Percentiles rank a stretch among this genome's conserved stretches.
phyloP scores from a whole-genome alignment of 2,797 vertebrate species.

The Peromyscus aztecus region DNA sequence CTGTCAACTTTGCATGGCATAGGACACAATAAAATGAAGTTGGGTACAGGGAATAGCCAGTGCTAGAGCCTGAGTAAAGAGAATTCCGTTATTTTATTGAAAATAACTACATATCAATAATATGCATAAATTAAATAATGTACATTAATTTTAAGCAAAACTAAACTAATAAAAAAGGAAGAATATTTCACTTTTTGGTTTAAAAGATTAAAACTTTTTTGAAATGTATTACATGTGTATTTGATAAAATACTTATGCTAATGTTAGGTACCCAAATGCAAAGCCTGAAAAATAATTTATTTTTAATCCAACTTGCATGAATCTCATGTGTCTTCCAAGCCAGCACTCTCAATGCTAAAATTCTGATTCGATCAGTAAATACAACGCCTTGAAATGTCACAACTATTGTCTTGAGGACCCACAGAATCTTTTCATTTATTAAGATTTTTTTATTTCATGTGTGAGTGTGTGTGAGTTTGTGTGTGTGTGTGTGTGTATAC shows the following conservation, averaged over 20 bases:
- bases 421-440: background rate
- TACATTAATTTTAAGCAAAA: conserved; percentile 35
- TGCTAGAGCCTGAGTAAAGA: background rate
- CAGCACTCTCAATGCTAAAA: accelerated
- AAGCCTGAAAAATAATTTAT: conserved; percentile 87
- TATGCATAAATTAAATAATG: background rate
- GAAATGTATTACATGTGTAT: conserved; percentile 88
- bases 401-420: background rate
- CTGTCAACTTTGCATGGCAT: background rate
- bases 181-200: conserved; percentile 7
- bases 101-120: background rate
- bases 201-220: background rate
- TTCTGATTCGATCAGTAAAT: background rate
- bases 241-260: conserved; percentile 93
- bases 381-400: background rate
- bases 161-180: conserved; percentile 15
- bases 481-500: background rate
- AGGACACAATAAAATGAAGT: background rate
- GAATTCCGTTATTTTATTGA: background rate
- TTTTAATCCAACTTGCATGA: background rate
- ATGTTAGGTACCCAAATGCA: conserved; percentile 93
- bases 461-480: accelerated
- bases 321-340: background rate
- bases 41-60: background rate
- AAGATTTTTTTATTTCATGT: background rate